Evolutionary conservation across 2,888 invertebrate genomes (phyloP).

Genomic region (Ophion costatus): DNA sequence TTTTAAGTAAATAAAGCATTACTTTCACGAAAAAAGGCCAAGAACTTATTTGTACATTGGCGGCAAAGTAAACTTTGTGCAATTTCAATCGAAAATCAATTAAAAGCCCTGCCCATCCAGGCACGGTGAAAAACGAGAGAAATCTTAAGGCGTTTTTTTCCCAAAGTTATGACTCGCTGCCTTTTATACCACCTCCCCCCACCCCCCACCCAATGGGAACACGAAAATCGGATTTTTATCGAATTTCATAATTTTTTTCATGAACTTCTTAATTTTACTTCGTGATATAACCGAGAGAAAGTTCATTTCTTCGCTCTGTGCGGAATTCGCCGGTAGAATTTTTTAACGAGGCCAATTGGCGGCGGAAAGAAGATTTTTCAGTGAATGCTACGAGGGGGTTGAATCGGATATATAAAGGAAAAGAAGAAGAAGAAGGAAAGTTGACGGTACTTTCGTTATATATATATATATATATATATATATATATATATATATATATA

Average conservation of each 20-base stretch:
- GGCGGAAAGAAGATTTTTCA: constrained; percentile 45
- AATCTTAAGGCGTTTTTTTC: not conserved
- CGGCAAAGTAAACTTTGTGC: not conserved
- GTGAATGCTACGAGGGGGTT: constrained; percentile 28
- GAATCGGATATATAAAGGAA: constrained; percentile 10
- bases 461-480: not conserved
- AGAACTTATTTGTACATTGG: not conserved
- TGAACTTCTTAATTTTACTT: constrained; percentile 23
- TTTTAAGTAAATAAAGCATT: no score
- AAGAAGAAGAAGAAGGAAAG: constrained; percentile 32
- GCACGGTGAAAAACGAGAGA: not conserved
- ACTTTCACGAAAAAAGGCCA: no score
- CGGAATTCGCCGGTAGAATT: constrained; percentile 15
- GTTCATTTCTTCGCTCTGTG: constrained; percentile 37
- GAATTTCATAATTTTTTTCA: constrained; percentile 2
- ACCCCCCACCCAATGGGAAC: not conserved
- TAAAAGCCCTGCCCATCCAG: not conserved
- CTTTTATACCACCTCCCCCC: not conserved
- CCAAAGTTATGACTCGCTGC: not conserved
- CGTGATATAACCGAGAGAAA: constrained; percentile 5
- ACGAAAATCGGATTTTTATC: constrained; percentile 6
- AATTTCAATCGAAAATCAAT: not conserved
- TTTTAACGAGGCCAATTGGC: constrained; percentile 45
- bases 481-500: not conserved
- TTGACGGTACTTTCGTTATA: constrained; percentile 25